phyloP scores from a whole-genome alignment of 2,113 vertebrate genomes.

The Leucopternis melanops region DNA sequence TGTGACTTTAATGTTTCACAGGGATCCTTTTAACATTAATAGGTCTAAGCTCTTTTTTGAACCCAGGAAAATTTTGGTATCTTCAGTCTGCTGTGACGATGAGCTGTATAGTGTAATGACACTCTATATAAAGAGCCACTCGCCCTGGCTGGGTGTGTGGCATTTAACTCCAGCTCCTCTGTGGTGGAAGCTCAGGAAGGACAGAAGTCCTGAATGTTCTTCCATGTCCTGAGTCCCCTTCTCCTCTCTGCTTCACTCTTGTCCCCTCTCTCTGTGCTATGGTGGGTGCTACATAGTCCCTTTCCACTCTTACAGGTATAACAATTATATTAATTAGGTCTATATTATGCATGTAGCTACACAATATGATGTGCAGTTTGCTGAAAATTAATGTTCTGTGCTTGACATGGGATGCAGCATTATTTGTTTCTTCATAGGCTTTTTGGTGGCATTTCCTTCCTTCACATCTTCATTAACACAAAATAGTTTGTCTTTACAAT shows the following conservation, averaged over 20 bases:
- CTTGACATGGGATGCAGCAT: background rate
- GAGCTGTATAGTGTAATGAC: background rate
- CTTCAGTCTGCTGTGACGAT: background rate
- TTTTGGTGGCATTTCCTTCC: background rate
- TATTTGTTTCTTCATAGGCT: background rate
- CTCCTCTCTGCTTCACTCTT: background rate
- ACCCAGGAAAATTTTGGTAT: background rate
- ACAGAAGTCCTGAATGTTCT: background rate
- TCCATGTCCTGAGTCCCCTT: background rate
- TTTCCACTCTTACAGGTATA: background rate
- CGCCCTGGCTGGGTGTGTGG: fast-evolving
- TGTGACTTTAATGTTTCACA: background rate
- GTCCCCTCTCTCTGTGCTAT: background rate
- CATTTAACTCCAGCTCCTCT: background rate
- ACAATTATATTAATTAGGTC: background rate
- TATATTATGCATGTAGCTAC: background rate
- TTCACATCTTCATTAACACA: background rate
- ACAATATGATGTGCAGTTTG: background rate
- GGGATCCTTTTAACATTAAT: background rate
- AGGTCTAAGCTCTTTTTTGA: background rate
- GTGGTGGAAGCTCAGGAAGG: background rate
- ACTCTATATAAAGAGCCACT: background rate
- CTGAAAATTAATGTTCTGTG: background rate
- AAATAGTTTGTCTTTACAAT: background rate
- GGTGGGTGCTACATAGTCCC: background rate